Conservation (phyloP, 2,113 vertebrate species). For the Pterocles orientalis region DNA sequence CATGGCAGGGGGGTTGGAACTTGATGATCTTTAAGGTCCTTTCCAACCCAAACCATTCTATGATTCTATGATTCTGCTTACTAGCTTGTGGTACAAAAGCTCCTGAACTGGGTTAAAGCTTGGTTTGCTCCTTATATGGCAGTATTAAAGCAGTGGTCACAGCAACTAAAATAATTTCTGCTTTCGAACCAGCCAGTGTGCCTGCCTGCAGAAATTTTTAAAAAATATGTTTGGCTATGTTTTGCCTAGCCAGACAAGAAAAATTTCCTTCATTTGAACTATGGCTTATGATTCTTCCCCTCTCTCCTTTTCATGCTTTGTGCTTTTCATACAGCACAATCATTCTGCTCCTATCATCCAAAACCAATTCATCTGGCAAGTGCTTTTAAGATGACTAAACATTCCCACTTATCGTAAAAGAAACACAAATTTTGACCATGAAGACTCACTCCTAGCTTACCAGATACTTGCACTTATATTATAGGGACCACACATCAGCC, state of each 20-base stretch:
- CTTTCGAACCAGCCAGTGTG: not conserved
- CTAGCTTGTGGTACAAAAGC: not conserved
- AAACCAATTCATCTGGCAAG: not conserved
- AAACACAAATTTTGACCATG: not conserved
- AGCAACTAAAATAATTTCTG: not conserved
- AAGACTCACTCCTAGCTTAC: not conserved
- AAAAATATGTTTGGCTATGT: not conserved
- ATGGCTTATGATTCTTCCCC: not conserved
- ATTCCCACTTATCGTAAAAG: not conserved
- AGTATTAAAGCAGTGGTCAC: not conserved
- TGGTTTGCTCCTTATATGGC: not conserved
- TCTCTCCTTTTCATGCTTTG: not conserved
- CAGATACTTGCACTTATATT: not conserved
- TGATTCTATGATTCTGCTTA: not conserved
- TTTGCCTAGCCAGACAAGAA: not conserved
- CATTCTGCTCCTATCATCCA: not conserved
- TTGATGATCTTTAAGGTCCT: too few species aligned
- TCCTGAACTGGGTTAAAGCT: not conserved
- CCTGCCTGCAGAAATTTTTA: not conserved
- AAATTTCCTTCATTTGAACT: not conserved
- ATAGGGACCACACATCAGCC: not conserved
- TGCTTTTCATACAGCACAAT: not conserved
- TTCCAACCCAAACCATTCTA: too few species aligned
- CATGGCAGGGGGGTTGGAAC: too few species aligned
- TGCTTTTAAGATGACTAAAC: not conserved